Evolutionary conservation across 2,797 vertebrate genomes (phyloP), one percentile per base, ranked within the genome.

Genomic region (Uromys caudimaculatus): DNA sequence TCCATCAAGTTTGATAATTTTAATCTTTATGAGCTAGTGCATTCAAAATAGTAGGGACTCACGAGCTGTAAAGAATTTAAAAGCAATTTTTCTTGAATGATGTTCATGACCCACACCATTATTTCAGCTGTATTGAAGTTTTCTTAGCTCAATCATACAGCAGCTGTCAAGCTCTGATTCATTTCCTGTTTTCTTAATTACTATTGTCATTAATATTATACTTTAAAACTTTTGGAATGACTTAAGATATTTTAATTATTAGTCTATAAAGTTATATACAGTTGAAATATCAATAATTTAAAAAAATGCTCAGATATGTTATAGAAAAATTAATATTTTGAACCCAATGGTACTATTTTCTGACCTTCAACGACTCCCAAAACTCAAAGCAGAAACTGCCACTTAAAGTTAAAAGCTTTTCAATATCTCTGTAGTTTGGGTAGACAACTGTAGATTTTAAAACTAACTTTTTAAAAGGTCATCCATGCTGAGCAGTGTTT

Each of bases 331-430:
- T n/a, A 47, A 0, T 5, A 95, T 69, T 82, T 96, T 83, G 69
- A 84, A 97, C 47, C 12, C 88, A 7, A 5, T 50, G 11, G 69
- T 73, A 91, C 56, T 82, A 44, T 96, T 91, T 94, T 89, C 47
- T 71, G 44, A 95, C 41, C n/a, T 71, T 96, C 54, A 75, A 78
- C 27, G 29, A 90, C 19, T 83, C 54, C 89, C n/a, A 95, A 96
- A 93, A 29, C n/a, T 32, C 83, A 93, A 95, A 97, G 77, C 87
- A 92, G 84, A 47, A 95, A 95, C 95, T 96, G 87, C 94, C 95
- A 87, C 54, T 96, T 96, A 88, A 96, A 97, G 60, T 7, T 29
- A 56, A 77, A 96, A 60, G 11, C 56, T 94, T 94, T 82, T 94
- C 75, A 85, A 1, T 87, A 3, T 93, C 96, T 0, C 9, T 95